Percentiles rank a stretch among this genome's conserved stretches.
Evolutionary conservation across 2,797 vertebrate genomes (phyloP).

Genomic region (Xenops minutus): DNA sequence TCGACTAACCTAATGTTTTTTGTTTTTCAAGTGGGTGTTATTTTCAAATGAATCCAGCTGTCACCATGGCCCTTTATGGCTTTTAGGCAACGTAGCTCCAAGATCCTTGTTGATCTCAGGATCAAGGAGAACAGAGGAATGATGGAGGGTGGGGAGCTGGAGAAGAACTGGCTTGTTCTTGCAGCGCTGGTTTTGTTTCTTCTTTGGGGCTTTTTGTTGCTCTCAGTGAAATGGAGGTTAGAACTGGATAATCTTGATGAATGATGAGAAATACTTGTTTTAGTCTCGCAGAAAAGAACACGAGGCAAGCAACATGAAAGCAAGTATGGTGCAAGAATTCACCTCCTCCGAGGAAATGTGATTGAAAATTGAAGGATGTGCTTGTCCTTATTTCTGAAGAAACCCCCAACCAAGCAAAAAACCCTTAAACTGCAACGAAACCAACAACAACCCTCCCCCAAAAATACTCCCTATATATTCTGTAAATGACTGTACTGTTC

Average conservation of each 20-base stretch:
- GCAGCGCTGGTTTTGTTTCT: not conserved
- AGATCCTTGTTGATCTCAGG: not conserved
- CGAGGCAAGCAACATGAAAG: not conserved
- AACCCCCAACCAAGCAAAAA: rapidly evolving
- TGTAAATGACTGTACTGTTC: not conserved
- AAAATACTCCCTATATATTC: no score
- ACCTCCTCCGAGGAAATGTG: not conserved
- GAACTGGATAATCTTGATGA: not conserved
- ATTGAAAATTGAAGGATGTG: not conserved
- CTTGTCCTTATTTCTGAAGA: not conserved
- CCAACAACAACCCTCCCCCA: not conserved
- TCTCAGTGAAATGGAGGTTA: not conserved
- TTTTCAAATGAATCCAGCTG: not conserved
- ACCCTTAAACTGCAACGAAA: not conserved
- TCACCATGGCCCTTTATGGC: not conserved
- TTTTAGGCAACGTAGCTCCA: not conserved
- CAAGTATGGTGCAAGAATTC: not conserved
- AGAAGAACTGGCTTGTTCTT: not conserved
- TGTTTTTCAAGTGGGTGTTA: not conserved
- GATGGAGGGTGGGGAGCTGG: not conserved
- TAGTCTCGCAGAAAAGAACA: not conserved
- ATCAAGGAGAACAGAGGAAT: not conserved
- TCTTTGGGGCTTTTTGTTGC: not conserved
- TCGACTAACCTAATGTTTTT: not conserved
- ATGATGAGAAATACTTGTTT: not conserved